phyloP scores from a whole-genome alignment of 2,797 vertebrate species.

The Tapera naevia region DNA sequence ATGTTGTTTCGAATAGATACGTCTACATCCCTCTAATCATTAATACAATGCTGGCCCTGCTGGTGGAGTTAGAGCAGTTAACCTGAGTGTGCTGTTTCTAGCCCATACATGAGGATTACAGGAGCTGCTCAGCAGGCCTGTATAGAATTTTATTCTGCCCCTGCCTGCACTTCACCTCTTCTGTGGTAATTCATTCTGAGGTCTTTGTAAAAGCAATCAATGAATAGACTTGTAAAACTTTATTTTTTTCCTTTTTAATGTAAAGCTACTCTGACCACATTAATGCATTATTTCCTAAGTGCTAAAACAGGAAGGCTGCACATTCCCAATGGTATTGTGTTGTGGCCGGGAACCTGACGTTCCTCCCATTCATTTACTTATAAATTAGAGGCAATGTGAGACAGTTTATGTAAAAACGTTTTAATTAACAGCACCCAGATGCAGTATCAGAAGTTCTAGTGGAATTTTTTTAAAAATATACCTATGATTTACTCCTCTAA shows the following conservation, averaged over 20 bases:
- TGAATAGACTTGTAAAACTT: neutral
- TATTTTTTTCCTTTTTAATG: neutral
- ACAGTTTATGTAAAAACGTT: constrained; percentile 46
- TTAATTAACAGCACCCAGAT: constrained; percentile 38
- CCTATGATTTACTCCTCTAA: neutral
- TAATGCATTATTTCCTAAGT: constrained; percentile 1
- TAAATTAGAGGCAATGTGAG: constrained; percentile 37
- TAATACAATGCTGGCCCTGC: neutral
- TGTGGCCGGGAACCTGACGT: constrained; percentile 27
- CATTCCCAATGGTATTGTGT: constrained; percentile 17
- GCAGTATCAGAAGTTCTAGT: constrained; percentile 3
- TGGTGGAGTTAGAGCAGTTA: neutral
- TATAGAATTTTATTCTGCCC: neutral
- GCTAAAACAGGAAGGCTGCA: constrained; percentile 6
- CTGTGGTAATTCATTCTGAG: neutral
- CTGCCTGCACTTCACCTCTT: neutral
- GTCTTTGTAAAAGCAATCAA: neutral
- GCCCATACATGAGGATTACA: fast-evolving
- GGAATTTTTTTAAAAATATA: neutral
- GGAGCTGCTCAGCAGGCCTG: neutral
- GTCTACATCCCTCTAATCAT: neutral
- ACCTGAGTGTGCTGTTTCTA: neutral
- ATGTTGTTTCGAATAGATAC: neutral
- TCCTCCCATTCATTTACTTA: constrained; percentile 37
- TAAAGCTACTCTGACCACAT: neutral